phyloP scores from a whole-genome alignment of 2,113 vertebrate genomes.

The Pangasianodon hypophthalmus region DNA sequence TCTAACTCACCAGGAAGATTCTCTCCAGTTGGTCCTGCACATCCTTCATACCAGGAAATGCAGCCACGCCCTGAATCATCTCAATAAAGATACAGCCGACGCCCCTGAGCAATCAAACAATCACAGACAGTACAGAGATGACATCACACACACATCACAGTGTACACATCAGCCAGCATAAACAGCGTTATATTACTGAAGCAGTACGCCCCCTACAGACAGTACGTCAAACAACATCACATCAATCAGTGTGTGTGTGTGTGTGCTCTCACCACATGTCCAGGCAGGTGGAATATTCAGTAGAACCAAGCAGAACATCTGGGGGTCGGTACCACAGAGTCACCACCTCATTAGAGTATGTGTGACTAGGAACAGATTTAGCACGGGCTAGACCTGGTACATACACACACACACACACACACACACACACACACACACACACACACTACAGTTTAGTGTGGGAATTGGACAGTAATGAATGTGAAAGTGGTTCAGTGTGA shows the following conservation, averaged over 20 bases:
- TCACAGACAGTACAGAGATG: not conserved
- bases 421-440: not conserved
- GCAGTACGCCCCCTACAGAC: not conserved
- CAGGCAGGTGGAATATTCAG: conserved; percentile 96
- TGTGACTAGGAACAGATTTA: conserved; percentile 96
- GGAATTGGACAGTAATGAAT: not conserved
- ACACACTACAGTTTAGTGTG: no score
- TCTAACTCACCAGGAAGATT: conserved; percentile 92
- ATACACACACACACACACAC: conserved; percentile 46
- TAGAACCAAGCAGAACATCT: conserved; percentile 93
- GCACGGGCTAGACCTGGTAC: conserved; percentile 88
- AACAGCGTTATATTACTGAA: not conserved
- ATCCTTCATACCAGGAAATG: conserved; percentile 98
- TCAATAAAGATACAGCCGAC: conserved; percentile 98
- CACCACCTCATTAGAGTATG: conserved; percentile 97
- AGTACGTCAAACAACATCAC: not conserved
- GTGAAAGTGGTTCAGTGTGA: not conserved
- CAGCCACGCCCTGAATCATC: conserved; percentile 98
- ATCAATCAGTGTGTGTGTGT: not conserved
- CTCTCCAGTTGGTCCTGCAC: conserved; percentile 98
- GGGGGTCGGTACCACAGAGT: conserved; percentile 97
- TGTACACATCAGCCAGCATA: not conserved
- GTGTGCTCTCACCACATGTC: conserved; percentile 91
- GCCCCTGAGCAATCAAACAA: conserved; percentile 78
- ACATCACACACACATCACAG: not conserved